A percentile compares a stretch with the other conserved stretches of the same genome.
Conservation (phyloP, 2,113 vertebrate species). For the Hippoglossus stenolepis region DNA sequence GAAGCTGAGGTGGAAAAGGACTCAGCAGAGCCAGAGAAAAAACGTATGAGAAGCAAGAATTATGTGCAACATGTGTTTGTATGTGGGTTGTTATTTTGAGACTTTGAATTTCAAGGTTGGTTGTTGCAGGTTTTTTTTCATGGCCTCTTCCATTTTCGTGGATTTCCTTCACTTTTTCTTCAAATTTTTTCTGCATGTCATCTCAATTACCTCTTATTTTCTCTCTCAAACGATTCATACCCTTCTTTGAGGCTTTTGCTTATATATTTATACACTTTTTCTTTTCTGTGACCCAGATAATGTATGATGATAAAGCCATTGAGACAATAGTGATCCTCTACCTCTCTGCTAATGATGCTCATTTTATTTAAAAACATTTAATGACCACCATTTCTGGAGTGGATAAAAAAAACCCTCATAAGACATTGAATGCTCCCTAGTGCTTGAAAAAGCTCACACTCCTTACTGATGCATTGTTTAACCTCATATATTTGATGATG, state of each 20-base stretch:
- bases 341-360: constrained; percentile 11
- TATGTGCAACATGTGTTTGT: constrained; percentile 17
- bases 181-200: background rate
- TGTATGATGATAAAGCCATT: constrained; percentile 6
- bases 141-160: constrained; percentile 32
- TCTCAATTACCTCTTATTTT: constrained; percentile 27
- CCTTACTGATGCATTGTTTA: constrained; percentile 18
- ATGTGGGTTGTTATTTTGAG: constrained; percentile 35
- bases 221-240: constrained; percentile 16
- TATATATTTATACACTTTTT: constrained; percentile 7
- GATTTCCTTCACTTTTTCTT: constrained; percentile 18
- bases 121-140: constrained; percentile 39
- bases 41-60: background rate
- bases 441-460: background rate
- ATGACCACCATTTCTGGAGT: constrained; percentile 1
- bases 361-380: constrained; percentile 25
- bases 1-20: background rate
- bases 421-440: background rate
- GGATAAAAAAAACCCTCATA: background rate
- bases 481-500: constrained; percentile 10
- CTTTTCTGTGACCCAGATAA: constrained; percentile 10
- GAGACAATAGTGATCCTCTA: constrained; percentile 9
- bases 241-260: background rate
- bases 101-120: constrained; percentile 51
- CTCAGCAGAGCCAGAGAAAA: background rate